phyloP scores from a whole-genome alignment of 2,888 invertebrate species.

The Automeris io region DNA sequence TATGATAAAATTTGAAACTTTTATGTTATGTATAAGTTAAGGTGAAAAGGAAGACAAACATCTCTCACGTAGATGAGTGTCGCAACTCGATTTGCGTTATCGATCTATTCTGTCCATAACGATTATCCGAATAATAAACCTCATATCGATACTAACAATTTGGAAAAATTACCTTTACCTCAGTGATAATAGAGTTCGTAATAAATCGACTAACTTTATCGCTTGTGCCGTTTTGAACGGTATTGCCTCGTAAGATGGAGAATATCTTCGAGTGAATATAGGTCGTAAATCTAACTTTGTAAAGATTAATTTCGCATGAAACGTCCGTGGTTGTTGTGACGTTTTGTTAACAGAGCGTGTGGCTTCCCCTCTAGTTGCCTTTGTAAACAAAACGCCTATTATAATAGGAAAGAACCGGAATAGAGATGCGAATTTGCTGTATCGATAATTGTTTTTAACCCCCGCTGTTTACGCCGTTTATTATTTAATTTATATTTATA shows the following conservation, averaged over 20 bases:
- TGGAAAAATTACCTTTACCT: neutral
- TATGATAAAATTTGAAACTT: no score
- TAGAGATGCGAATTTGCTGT: slow-evolving; percentile 36
- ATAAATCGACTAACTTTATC: neutral
- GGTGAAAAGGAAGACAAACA: neutral
- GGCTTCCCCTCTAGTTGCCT: slow-evolving; percentile 57
- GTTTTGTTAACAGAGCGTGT: neutral
- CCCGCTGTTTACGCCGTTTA: no score
- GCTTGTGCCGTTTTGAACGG: neutral
- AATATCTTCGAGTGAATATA: neutral
- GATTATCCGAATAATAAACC: neutral
- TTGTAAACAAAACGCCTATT: slow-evolving; percentile 75
- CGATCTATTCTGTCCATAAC: slow-evolving; percentile 3
- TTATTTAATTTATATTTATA: no score
- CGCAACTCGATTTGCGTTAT: slow-evolving; percentile 5
- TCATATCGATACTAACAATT: neutral
- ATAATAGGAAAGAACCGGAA: slow-evolving; percentile 52
- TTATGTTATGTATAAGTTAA: no score
- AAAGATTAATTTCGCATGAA: slow-evolving; percentile 1
- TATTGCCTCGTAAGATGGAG: neutral
- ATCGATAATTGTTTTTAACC: no score
- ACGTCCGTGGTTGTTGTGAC: neutral
- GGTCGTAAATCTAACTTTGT: neutral
- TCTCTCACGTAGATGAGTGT: neutral
- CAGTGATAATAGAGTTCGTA: neutral